These are phyloP conservation scores for Phalacrocorax carbo DNA, from an alignment of 2,113 vertebrate genomes.

Conservation along the genomic window DNA sequence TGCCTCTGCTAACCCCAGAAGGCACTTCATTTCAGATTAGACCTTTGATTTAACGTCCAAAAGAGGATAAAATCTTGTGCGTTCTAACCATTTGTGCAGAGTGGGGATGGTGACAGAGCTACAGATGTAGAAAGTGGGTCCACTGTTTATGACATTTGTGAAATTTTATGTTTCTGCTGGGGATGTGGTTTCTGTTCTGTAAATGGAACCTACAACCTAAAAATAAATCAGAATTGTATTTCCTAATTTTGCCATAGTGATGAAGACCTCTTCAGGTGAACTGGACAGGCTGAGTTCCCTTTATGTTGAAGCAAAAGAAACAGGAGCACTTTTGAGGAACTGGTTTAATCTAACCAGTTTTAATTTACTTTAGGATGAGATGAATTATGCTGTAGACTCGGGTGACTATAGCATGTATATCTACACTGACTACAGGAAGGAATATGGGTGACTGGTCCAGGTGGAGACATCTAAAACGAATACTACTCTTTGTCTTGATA, in stretches of 20 bases:
- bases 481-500: neutral
- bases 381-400: rapidly evolving
- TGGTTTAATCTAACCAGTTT: neutral
- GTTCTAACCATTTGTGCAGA: neutral
- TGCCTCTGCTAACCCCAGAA: neutral
- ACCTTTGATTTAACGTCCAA: neutral
- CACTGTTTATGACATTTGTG: neutral
- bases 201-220: neutral
- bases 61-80: neutral
- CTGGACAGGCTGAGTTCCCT: neutral
- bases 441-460: neutral
- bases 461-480: neutral
- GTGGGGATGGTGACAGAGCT: neutral
- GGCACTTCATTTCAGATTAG: neutral
- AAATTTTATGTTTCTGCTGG: neutral
- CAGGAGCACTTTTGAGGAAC: neutral
- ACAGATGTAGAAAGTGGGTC: neutral
- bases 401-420: neutral
- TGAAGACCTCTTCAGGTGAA: neutral
- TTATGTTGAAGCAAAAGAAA: neutral
- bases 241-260: neutral
- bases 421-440: neutral
- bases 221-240: neutral
- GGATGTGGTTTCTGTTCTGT: neutral
- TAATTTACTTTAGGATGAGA: neutral